A percentile compares a stretch with the other conserved stretches of the same genome.
These are phyloP conservation scores for Pheucticus melanocephalus DNA, from an alignment of 2,113 vertebrate genomes.

Conservation along the genomic window DNA sequence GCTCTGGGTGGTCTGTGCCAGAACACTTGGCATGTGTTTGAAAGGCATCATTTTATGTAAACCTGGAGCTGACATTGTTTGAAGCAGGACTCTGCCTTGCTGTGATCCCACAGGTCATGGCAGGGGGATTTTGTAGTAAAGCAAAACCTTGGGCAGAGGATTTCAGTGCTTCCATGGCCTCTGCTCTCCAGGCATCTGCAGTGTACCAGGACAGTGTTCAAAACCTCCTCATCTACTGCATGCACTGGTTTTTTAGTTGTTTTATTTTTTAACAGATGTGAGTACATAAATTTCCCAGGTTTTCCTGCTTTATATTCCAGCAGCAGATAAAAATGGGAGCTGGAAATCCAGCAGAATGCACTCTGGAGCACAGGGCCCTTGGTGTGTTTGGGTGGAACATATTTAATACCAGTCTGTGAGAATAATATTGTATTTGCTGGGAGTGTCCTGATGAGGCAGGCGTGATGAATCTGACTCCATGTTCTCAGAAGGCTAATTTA, in stretches of 20 bases:
- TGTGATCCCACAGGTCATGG: fast-evolving
- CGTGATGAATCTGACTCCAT: too few relatives aligned
- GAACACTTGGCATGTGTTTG: neutral
- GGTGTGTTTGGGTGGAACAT: neutral
- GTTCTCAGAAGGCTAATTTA: too few relatives aligned
- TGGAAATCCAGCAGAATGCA: neutral
- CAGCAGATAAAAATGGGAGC: neutral
- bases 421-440: neutral
- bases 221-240: neutral
- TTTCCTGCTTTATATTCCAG: neutral
- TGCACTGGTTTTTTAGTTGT: neutral
- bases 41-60: neutral
- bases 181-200: neutral
- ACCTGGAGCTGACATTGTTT: neutral
- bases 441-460: too few relatives aligned
- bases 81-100: fast-evolving
- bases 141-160: neutral
- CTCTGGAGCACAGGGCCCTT: neutral
- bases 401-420: neutral
- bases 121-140: neutral
- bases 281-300: neutral
- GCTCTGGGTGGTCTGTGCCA: neutral
- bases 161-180: neutral
- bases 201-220: fast-evolving
- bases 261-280: neutral